A percentile compares a stretch with the other conserved stretches of the same genome.
Conservation (phyloP, 2,797 vertebrate genomes). For the Astyanax mexicanus region DNA sequence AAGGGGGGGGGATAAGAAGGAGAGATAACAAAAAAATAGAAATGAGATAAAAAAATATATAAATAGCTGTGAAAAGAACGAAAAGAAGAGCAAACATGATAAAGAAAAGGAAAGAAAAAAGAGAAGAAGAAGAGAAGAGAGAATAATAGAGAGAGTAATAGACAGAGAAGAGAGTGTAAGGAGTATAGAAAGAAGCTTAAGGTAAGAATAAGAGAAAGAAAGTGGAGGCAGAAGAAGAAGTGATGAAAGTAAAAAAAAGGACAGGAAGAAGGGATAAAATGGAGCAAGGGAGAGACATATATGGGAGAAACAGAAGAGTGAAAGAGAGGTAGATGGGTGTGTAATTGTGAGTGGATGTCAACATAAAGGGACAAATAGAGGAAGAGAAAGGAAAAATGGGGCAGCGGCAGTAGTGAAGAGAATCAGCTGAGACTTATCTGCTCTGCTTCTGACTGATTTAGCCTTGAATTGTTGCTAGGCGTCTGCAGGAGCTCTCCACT, state of each 20-base stretch:
- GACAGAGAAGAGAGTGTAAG: neutral
- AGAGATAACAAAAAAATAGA: constrained; percentile 26
- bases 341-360: constrained; percentile 38
- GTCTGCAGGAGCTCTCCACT: constrained; percentile 46
- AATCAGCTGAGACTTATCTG: constrained; percentile 44
- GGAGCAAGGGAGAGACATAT: neutral
- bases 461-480: constrained; percentile 57
- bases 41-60: no score
- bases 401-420: constrained; percentile 22
- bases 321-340: constrained; percentile 11
- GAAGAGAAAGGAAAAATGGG: constrained; percentile 39
- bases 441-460: constrained; percentile 52
- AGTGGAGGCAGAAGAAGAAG: neutral
- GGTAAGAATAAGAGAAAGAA: neutral
- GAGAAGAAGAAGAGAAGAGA: constrained; percentile 51
- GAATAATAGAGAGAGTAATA: neutral
- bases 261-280: neutral
- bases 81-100: no score
- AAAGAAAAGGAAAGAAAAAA: neutral
- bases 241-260: constrained; percentile 36
- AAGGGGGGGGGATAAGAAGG: constrained; percentile 45
- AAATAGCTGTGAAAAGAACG: no score
- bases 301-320: constrained; percentile 26
- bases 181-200: no score
- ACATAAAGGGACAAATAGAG: constrained; percentile 31